A percentile compares a stretch with the other conserved stretches of the same genome.
phyloP scores from a whole-genome alignment of 2,113 vertebrate species.

The Holacanthus passer region DNA sequence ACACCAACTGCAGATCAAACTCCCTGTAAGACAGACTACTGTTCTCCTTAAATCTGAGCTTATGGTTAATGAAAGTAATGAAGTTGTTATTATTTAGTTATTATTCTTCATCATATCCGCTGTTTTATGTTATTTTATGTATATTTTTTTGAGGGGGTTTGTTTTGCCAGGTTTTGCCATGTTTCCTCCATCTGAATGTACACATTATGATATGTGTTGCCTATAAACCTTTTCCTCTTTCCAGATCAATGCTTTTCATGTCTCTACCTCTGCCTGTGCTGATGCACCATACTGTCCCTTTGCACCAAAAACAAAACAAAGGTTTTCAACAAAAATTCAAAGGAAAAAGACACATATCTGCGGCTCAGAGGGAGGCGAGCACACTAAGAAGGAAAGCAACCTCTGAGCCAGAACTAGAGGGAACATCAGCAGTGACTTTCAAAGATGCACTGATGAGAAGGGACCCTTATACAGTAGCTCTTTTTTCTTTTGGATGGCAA shows the following conservation, averaged over 20 bases:
- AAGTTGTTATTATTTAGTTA: no score
- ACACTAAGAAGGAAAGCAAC: background rate
- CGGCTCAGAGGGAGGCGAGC: background rate
- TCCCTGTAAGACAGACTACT: background rate
- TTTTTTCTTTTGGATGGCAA: background rate
- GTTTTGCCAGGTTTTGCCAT: no score
- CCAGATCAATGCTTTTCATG: no score
- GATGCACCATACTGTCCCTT: background rate
- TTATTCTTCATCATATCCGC: background rate
- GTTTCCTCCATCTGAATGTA: no score
- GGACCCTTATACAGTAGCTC: background rate
- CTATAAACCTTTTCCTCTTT: background rate
- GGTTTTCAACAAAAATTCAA: background rate
- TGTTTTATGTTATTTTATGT: background rate
- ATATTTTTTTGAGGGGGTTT: background rate
- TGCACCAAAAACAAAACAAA: background rate
- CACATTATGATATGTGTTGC: background rate
- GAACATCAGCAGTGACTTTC: slow-evolving; percentile 12
- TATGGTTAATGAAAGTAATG: no score
- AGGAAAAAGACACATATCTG: background rate
- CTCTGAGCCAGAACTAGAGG: slow-evolving; percentile 16
- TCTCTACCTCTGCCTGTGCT: background rate
- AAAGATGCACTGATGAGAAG: slow-evolving; percentile 5
- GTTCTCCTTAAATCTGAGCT: background rate
- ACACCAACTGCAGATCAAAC: background rate